Conservation (phyloP, 2,888 invertebrate species). For the Aproaerema taeniolella region DNA sequence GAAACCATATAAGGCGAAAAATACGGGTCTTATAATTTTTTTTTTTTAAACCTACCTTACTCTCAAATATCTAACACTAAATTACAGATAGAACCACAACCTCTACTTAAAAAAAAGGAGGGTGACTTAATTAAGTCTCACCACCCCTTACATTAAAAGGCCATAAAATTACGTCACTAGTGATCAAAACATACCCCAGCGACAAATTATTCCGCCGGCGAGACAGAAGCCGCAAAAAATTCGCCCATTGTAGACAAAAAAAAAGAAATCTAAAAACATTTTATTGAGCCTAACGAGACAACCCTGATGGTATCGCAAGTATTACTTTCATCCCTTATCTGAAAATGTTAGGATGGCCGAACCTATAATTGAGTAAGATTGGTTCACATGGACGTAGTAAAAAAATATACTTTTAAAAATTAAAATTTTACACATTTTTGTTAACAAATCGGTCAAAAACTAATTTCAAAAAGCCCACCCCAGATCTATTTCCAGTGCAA, state of each 20-base stretch:
- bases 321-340: conserved; percentile 73
- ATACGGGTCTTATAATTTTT: no score
- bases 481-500: no score
- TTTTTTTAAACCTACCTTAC: no score
- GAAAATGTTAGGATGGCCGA: conserved; percentile 48
- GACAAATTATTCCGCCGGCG: conserved; percentile 61
- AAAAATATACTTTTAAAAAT: neutral
- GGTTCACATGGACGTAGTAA: conserved; percentile 40
- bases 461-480: no score
- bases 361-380: conserved; percentile 51
- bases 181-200: conserved; percentile 38
- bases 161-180: conserved; percentile 21
- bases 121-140: conserved; percentile 1
- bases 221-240: conserved; percentile 64
- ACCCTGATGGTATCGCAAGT: conserved; percentile 63
- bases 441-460: no score
- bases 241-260: conserved; percentile 49
- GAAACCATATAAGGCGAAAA: no score
- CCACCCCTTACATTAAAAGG: conserved; percentile 1
- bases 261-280: conserved; percentile 41
- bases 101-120: no score
- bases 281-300: conserved; percentile 67
- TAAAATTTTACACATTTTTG: neutral
- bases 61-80: no score
- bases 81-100: no score